These are phyloP conservation scores for Ispidina lecontei DNA, from an alignment of 2,797 vertebrate genomes.

Conservation along the genomic window DNA sequence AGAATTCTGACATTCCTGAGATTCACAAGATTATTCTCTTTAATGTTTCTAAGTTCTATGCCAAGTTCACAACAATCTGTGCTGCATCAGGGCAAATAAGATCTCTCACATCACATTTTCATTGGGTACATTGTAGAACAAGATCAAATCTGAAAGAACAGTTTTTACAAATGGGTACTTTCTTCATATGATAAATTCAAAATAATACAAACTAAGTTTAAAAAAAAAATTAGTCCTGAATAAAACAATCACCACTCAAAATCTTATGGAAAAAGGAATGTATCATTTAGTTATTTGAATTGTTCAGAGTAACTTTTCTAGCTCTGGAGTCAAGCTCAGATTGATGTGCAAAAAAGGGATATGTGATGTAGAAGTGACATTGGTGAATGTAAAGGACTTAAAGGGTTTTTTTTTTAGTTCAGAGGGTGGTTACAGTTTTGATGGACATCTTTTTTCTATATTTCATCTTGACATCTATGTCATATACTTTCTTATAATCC, in stretches of 20 bases:
- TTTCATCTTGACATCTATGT: neutral
- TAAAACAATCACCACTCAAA: neutral
- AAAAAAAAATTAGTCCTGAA: neutral
- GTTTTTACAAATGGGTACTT: neutral
- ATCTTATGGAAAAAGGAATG: neutral
- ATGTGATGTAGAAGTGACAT: neutral
- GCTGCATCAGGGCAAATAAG: neutral
- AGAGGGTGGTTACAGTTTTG: neutral
- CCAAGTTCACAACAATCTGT: neutral
- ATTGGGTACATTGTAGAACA: neutral
- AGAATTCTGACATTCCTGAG: conserved; percentile 43
- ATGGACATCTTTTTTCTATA: neutral
- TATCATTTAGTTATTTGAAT: neutral
- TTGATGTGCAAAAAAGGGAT: neutral
- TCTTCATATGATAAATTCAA: neutral
- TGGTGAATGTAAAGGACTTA: neutral
- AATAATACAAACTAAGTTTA: neutral
- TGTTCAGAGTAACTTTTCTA: neutral
- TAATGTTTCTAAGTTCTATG: neutral
- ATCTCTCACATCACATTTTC: neutral
- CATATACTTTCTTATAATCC: neutral
- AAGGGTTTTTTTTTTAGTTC: neutral
- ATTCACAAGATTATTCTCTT: conserved; percentile 51
- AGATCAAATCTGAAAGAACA: neutral
- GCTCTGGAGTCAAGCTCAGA: neutral